Percentiles rank a stretch among this genome's conserved stretches.
Evolutionary conservation across 2,888 invertebrate species (phyloP).

Genomic region (Zonitis immaculata): DNA sequence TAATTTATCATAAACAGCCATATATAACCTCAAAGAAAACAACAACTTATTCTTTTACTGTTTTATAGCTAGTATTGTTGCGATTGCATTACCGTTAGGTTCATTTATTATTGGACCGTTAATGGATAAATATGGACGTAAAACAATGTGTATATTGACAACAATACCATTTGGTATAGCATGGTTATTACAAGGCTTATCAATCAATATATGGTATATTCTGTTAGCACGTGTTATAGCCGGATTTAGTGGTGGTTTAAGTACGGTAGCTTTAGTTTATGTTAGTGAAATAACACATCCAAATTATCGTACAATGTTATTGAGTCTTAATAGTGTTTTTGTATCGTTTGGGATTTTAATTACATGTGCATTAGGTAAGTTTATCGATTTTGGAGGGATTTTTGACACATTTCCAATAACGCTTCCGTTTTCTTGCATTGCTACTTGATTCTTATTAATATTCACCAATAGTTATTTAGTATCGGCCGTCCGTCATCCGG

Average conservation of each 20-base stretch:
- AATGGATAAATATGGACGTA: slow-evolving; percentile 56
- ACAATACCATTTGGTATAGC: slow-evolving; percentile 50
- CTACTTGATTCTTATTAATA: no score
- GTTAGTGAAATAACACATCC: slow-evolving; percentile 57
- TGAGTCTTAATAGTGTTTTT: slow-evolving; percentile 56
- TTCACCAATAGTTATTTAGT: no score
- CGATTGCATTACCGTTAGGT: slow-evolving; percentile 54
- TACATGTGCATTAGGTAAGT: slow-evolving; percentile 50
- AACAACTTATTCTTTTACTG: no score
- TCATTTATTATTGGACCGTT: slow-evolving; percentile 52
- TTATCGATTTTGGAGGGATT: not conserved
- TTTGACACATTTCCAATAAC: no score
- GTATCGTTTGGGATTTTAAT: slow-evolving; percentile 56
- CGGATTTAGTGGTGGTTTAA: slow-evolving; percentile 53
- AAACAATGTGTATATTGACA: slow-evolving; percentile 47
- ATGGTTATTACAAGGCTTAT: slow-evolving; percentile 51
- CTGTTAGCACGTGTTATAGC: slow-evolving; percentile 52
- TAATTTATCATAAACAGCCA: slow-evolving; percentile 15
- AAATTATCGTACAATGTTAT: slow-evolving; percentile 52
- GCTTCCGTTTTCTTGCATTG: no score
- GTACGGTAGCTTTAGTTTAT: slow-evolving; percentile 54
- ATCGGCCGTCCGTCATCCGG: no score
- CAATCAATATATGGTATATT: slow-evolving; percentile 47
- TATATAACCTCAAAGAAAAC: not conserved
- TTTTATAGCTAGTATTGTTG: slow-evolving; percentile 54